Evolutionary conservation across 2,888 invertebrate species (phyloP).

Genomic region (Drosophila nigricruria): DNA sequence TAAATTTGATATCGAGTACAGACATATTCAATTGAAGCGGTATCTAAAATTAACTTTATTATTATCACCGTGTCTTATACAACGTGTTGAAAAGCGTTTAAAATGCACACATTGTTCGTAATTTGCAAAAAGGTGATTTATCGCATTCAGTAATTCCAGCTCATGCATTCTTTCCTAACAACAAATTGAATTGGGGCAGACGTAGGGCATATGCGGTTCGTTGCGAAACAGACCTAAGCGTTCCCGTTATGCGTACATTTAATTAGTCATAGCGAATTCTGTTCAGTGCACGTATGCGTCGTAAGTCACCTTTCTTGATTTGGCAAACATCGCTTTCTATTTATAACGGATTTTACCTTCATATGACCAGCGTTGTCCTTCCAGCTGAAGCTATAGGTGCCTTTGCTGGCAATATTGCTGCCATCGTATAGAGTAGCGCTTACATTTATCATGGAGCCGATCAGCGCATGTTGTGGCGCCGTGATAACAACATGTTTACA

Average conservation of each 20-base stretch:
- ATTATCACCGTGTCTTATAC: neutral
- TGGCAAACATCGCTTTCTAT: conserved; percentile 28
- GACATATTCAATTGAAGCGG: conserved; percentile 35
- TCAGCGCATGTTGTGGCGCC: conserved; percentile 89
- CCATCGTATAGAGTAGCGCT: conserved; percentile 82
- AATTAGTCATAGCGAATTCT: conserved; percentile 46
- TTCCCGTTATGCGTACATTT: conserved; percentile 4
- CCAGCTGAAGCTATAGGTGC: conserved; percentile 87
- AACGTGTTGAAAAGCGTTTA: conserved; percentile 7
- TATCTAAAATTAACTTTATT: conserved; percentile 35
- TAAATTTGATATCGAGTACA: conserved; percentile 45
- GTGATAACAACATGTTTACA: conserved; percentile 86
- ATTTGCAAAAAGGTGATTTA: neutral
- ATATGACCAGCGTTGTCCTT: conserved; percentile 86
- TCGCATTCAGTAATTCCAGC: neutral
- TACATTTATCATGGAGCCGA: conserved; percentile 90
- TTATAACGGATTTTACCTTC: conserved; percentile 53
- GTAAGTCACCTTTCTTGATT: neutral
- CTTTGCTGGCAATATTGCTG: conserved; percentile 78
- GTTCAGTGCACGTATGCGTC: neutral
- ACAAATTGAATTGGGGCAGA: neutral
- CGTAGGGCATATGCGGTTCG: conserved; percentile 12
- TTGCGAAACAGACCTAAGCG: neutral
- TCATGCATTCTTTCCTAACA: neutral
- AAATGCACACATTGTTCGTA: conserved; percentile 10